Percentiles rank a stretch among this genome's conserved stretches.
Conservation (phyloP, 2,113 vertebrate genomes). For the Pterocles orientalis region DNA sequence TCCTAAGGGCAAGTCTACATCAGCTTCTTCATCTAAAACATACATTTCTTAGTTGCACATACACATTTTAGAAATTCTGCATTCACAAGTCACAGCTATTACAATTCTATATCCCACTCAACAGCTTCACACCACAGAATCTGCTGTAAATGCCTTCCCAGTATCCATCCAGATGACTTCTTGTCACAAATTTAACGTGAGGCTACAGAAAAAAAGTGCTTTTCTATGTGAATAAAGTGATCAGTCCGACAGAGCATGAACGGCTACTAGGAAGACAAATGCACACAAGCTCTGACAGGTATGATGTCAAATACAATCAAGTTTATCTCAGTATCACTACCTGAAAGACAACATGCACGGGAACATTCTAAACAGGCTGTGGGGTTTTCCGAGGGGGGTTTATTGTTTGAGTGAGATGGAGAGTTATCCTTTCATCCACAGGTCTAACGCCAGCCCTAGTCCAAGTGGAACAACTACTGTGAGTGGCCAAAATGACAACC, state of each 20-base stretch:
- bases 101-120: neutral
- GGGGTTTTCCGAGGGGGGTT: neutral
- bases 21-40: neutral
- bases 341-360: rapidly evolving
- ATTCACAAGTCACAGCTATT: rapidly evolving
- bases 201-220: neutral
- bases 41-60: neutral
- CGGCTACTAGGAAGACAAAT: neutral
- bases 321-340: neutral
- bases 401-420: neutral
- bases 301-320: neutral
- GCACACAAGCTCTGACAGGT: neutral
- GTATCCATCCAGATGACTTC: neutral
- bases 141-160: neutral
- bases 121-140: neutral
- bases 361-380: neutral
- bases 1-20: neutral
- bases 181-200: neutral
- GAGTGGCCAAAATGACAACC: neutral
- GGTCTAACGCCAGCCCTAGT: neutral
- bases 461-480: neutral
- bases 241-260: neutral
- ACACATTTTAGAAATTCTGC: neutral
- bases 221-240: neutral
- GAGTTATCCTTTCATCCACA: neutral